These are phyloP conservation scores for Schizaphis graminum DNA, from an alignment of 2,888 invertebrate species.

Conservation along the genomic window DNA sequence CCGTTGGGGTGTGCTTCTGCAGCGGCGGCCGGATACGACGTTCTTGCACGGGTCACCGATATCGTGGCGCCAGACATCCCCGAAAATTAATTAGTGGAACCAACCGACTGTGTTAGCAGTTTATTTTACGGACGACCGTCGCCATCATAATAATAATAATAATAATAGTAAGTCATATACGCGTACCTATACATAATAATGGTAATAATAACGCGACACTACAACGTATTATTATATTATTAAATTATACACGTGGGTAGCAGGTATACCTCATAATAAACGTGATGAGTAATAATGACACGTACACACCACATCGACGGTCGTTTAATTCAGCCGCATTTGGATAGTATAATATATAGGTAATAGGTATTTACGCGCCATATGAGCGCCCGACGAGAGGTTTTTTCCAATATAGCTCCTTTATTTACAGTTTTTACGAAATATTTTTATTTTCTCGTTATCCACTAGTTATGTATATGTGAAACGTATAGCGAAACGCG, in stretches of 20 bases:
- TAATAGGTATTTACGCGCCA: not conserved
- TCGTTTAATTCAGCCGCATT: not conserved
- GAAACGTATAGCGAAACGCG: not conserved
- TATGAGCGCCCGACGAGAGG: not conserved
- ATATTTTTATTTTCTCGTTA: not conserved
- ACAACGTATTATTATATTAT: not conserved
- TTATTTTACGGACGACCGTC: slow-evolving; percentile 44
- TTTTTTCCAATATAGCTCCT: not conserved
- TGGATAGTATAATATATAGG: no score
- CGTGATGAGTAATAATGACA: not conserved
- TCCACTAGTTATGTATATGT: not conserved
- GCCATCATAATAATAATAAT: slow-evolving; percentile 1
- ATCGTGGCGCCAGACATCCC: slow-evolving; percentile 63
- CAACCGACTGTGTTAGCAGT: slow-evolving; percentile 57
- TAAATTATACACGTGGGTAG: not conserved
- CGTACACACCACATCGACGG: not conserved
- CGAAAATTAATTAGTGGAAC: slow-evolving; percentile 61
- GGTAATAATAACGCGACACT: not conserved
- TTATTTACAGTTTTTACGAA: not conserved
- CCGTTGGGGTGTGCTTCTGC: slow-evolving; percentile 13
- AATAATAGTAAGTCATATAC: no score
- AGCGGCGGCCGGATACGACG: slow-evolving; percentile 59
- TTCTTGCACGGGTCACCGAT: slow-evolving; percentile 60
- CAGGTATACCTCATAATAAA: not conserved
- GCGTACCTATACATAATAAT: no score